These are phyloP conservation scores for Seira sanloemensis DNA, from an alignment of 2,888 invertebrate species.

Conservation along the genomic window DNA sequence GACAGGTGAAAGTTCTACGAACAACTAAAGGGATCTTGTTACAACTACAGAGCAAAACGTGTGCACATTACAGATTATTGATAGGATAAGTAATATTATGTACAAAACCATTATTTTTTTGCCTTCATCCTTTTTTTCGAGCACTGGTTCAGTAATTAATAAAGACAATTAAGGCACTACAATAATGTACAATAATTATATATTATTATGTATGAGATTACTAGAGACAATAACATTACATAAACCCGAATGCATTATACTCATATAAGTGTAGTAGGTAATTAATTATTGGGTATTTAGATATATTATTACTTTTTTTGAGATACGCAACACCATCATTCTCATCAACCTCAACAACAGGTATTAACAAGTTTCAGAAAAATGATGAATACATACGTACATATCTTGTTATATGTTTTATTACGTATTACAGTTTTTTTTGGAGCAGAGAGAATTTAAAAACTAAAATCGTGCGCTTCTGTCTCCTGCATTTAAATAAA, in stretches of 20 bases:
- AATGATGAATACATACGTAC: background rate
- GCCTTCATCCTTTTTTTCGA: constrained; percentile 53
- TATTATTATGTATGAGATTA: constrained; percentile 32
- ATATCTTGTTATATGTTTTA: background rate
- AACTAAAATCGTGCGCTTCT: constrained; percentile 17
- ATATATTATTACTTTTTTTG: background rate
- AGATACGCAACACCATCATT: constrained; percentile 1
- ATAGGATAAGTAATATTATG: constrained; percentile 23
- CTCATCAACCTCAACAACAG: background rate
- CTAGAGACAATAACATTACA: constrained; percentile 47
- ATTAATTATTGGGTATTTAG: constrained; percentile 1
- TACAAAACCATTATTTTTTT: constrained; percentile 41
- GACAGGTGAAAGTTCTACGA: background rate
- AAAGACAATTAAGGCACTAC: constrained; percentile 62
- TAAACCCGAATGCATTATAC: background rate
- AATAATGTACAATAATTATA: constrained; percentile 35
- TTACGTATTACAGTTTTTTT: constrained; percentile 53
- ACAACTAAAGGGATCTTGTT: background rate
- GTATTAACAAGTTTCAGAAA: background rate
- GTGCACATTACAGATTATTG: constrained; percentile 5
- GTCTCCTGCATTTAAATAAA: constrained; percentile 9
- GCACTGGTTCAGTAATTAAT: constrained; percentile 66
- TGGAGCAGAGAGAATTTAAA: constrained; percentile 55
- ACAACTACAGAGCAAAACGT: background rate
- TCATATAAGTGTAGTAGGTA: background rate